Base-by-base conservation (phyloP, 2,888 invertebrate genomes). In the Pollenia amentaria region DNA sequence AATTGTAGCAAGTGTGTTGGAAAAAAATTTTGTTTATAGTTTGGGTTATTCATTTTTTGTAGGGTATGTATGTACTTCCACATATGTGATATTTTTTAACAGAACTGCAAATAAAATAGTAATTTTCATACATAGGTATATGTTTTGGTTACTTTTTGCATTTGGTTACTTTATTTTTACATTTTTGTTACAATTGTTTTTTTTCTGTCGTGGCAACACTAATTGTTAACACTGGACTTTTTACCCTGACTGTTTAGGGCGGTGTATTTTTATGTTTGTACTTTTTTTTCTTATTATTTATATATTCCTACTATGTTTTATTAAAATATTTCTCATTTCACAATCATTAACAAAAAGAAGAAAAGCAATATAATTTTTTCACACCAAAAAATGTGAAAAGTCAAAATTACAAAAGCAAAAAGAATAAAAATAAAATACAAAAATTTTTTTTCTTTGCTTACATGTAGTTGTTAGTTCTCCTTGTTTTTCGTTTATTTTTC, bases 401-500 rank as follows among this genome's bases (percentile, higher is more conserved):
- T 48, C 9, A 18, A 60, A 14, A 55, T 48, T 29, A 29, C 11
- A 53, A 53, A 44, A 18, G 44, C 10, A 44, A 7, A 8, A 21
- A 48, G 9, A 67, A 9, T 21, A 10, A 60, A 48, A 2, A 57
- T 18, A 16, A 29, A 70, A 51, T 53, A 62, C 1, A 42, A 42
- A 21, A 44, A 4, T 65, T 64, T 48, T 48, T 16, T 3, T 10
- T 11, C 14, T 29, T 42, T 62, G 21, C 80, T 80, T 80, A 80
- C 80, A 65, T 73, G 64, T 57, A 80, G 64, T 69, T 57, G 57
- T 40, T 65, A 16, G 44, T 72, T 62, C 73, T 81, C 81, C 57
- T 65, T 73, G 55, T 48, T 48, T 38, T 38, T 69, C 16, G n/a
- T 53, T 78, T 38, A 18, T 64, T 55, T 48, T 48, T 46, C 14